Evolutionary conservation across 2,888 invertebrate genomes (phyloP), one percentile per base, ranked within the genome.

Genomic region (Meteorus colon): DNA sequence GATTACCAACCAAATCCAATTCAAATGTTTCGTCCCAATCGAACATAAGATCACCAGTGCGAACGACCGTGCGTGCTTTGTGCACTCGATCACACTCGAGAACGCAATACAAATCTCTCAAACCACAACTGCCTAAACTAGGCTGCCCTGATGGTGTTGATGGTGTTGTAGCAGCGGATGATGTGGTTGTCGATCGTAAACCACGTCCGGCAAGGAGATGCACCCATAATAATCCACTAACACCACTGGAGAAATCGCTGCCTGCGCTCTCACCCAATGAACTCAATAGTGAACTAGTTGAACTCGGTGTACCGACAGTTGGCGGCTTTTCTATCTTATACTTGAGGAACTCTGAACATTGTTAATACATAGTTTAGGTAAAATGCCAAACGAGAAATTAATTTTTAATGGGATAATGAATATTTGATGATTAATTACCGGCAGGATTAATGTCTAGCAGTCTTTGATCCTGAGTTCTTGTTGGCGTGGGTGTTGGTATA

Each of bases 1-100:
- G 94, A 87, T 98, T 98, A 86, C 97, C 96, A 62, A 98, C 97
- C 79, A 99, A 91, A 88, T 99, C 99, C 85, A 99, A 91, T 89
- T 99, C 99, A 88, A 99, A 99, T 19, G 97, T 97, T 90, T 99
- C 99, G 88, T 99, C 98, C 99, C 99, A 99, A 90, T 99, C 98
- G 90, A 98, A 99, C 88, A 97, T 97, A 66, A 98, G 93, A 89
- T 98, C 98, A 3, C 98, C 98, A 1, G 97, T 98, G 74, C 98
- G 93, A 41, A 98, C 98, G 86, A 98, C 98, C 34, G 98, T 98
- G 75, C 98, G 92, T 45, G 98, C 98, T 91, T 98, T 98, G 90
- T 98, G 98, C 67, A 98, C 96, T 77, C 97, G 93, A 90, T 98
- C 98, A 87, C 98, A 97, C 90, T 99, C 99, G 78, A 99, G 92